A percentile compares a stretch with the other conserved stretches of the same genome.
Evolutionary conservation across 1,140 invertebrate genomes (phyloP).

Genomic region (Euura lappo): DNA sequence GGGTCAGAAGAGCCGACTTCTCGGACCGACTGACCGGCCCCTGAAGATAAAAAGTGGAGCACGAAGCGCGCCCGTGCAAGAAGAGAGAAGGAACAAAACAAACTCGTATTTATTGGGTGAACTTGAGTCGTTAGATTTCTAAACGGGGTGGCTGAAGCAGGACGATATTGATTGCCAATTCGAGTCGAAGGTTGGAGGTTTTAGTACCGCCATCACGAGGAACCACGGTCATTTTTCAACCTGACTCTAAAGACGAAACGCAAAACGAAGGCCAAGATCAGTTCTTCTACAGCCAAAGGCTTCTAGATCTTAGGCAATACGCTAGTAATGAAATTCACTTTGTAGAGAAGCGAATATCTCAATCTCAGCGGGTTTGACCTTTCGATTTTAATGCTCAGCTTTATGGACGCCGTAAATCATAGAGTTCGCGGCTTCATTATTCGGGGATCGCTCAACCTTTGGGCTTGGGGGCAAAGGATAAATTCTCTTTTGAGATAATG

Average conservation of each 20-base stretch:
- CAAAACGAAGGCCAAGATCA: too few relatives aligned
- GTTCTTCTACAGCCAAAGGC: too few relatives aligned
- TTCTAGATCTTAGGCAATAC: too few relatives aligned
- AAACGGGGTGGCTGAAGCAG: neutral
- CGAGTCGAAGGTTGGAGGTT: neutral
- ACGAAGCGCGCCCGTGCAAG: neutral
- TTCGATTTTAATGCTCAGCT: neutral
- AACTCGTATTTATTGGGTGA: neutral
- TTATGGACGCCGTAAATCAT: neutral
- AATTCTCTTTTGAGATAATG: neutral
- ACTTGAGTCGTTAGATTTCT: conserved; percentile 2
- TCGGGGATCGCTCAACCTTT: neutral
- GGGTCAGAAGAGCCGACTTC: neutral
- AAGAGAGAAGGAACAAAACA: too few relatives aligned
- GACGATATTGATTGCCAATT: neutral
- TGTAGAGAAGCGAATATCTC: neutral
- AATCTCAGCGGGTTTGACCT: neutral
- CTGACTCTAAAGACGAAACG: neutral
- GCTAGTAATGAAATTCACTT: neutral
- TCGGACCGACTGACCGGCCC: neutral
- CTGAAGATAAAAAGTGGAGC: neutral
- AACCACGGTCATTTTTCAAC: neutral
- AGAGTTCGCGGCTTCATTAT: neutral
- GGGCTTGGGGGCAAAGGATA: neutral
- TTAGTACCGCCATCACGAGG: neutral